phyloP scores from a whole-genome alignment of 2,888 invertebrate genomes.

The Cotesia congregata region DNA sequence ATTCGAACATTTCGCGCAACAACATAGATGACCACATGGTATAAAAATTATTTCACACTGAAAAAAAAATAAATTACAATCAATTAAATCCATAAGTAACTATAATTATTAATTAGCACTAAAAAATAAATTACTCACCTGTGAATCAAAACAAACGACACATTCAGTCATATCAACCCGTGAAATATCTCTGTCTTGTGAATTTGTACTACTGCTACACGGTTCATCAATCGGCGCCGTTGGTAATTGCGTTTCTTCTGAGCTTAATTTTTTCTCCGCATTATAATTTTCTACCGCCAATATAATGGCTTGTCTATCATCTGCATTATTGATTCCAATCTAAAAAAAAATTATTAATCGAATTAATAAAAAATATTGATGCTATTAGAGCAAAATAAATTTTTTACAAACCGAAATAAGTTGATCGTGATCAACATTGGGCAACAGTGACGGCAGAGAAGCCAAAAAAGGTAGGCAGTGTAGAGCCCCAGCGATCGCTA shows the following conservation, averaged over 20 bases:
- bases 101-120: background rate
- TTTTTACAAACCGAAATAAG: conserved; percentile 70
- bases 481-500: conserved; percentile 80
- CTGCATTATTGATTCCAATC: conserved; percentile 64
- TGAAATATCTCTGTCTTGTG: conserved; percentile 57
- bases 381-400: no score
- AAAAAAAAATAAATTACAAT: conserved; percentile 56
- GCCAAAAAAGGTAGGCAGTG: conserved; percentile 84
- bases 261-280: conserved; percentile 60
- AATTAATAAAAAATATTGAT: no score
- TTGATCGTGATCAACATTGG: conserved; percentile 73
- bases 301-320: conserved; percentile 76
- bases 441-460: conserved; percentile 68
- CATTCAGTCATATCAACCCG: conserved; percentile 77
- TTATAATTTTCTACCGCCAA: conserved; percentile 76
- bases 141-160: conserved; percentile 85
- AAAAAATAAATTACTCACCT: conserved; percentile 71
- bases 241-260: conserved; percentile 55
- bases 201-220: conserved; percentile 57
- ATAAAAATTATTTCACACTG: conserved; percentile 86
- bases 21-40: conserved; percentile 90
- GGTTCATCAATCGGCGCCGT: conserved; percentile 60
- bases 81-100: background rate
- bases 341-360: conserved; percentile 36
- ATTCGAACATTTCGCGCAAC: conserved; percentile 80